Base-by-base conservation (phyloP, 2,888 invertebrate genomes). In the Argynnis bischoffii region DNA sequence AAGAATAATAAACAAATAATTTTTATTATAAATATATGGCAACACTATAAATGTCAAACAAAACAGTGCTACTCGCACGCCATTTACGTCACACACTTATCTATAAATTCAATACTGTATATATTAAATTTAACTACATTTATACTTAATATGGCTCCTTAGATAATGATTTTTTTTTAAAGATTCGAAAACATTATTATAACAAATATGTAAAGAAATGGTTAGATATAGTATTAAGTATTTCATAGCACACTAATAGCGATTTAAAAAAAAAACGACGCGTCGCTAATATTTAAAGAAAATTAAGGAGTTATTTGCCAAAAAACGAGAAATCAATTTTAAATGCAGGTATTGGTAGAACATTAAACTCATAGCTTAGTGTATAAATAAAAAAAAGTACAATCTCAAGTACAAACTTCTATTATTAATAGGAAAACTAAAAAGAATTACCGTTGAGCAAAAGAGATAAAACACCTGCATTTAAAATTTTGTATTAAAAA, bases 1-100 rank as follows among this genome's bases (percentile, higher is more conserved):
- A 16, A 50, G 70, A 71, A 60, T 53, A 67, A 75, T 74, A 74
- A 75, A 67, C 11, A 41, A 8, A 8, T 41, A 2, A 2, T 35
- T 35, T 76, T 77, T 75, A 79, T 73, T 76, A 59, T 67, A 70
- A 69, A 79, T 77, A 26, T 26, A 73, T 79, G 74, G 79, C 79
- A 83, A 83, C 79, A 81, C 65, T 67, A 70, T 76, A 69, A 78
- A 67, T n/a, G 78, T 77, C 72, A 75, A 77, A 78, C 68, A 76
- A 73, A 76, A 75, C 70, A 84, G 87, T 88, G 88, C 87, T 83
- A 87, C 85, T 81, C 85, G 77, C 81, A 79, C 81, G 71, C 81
- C 78, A 72, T 78, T 35, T 79, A 74, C 53, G 51, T 64, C 75
- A 75, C 63, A 77, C 73, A 69, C 77, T 73, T 77, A 77, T 70